Percentiles rank a stretch among this genome's conserved stretches.
phyloP scores from a whole-genome alignment of 2,888 invertebrate genomes.

The Julus scanicus region DNA sequence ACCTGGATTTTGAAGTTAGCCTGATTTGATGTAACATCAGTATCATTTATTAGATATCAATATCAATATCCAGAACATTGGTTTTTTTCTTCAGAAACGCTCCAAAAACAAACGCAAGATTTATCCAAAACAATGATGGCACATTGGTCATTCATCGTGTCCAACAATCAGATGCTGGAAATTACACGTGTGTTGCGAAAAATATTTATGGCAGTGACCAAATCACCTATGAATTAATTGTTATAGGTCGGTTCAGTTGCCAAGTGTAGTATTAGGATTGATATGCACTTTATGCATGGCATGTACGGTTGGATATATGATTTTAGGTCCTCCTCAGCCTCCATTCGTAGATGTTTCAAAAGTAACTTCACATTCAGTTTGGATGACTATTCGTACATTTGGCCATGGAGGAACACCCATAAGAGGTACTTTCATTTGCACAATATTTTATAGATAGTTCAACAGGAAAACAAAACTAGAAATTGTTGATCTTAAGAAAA shows the following conservation, averaged over 20 bases:
- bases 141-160: constrained; percentile 46
- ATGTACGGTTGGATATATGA: not conserved
- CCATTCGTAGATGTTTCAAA: constrained; percentile 26
- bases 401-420: constrained; percentile 57
- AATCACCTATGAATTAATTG: constrained; percentile 54
- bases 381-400: constrained; percentile 20
- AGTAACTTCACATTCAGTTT: constrained; percentile 52
- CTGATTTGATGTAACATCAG: not conserved
- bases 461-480: not conserved
- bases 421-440: constrained; percentile 55
- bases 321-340: constrained; percentile 51
- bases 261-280: not conserved
- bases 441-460: not conserved
- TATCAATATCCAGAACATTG: not conserved
- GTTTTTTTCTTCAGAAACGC: not conserved
- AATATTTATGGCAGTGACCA: constrained; percentile 54
- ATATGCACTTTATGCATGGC: not conserved
- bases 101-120: constrained; percentile 45
- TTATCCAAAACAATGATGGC: constrained; percentile 44
- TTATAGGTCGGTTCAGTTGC: constrained; percentile 47
- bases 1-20: constrained; percentile 55
- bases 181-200: constrained; percentile 53
- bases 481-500: not conserved
- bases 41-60: not conserved
- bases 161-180: constrained; percentile 51